Evolutionary conservation across 2,888 invertebrate species (phyloP).

Genomic region (Tenthredo amoena): DNA sequence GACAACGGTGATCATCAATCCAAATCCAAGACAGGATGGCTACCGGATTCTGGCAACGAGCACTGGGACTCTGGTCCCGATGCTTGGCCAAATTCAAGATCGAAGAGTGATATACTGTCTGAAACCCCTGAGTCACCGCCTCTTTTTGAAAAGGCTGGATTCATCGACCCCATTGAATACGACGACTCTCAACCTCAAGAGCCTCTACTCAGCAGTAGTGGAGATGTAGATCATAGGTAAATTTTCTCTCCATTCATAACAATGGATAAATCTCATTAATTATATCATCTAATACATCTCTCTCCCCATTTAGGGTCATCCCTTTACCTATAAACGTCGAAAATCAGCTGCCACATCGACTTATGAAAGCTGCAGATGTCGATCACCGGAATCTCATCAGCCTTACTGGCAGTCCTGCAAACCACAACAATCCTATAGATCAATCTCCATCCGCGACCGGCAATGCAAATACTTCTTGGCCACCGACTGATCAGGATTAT

Average conservation of each 20-base stretch:
- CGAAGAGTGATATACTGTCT: slow-evolving; percentile 68
- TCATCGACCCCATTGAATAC: slow-evolving; percentile 82
- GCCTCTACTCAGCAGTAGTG: slow-evolving; percentile 71
- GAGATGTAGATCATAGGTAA: slow-evolving; percentile 76
- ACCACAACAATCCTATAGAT: slow-evolving; percentile 68
- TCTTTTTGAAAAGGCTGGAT: slow-evolving; percentile 83
- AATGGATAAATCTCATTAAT: background rate
- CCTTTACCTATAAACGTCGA: slow-evolving; percentile 72
- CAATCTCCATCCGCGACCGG: slow-evolving; percentile 61
- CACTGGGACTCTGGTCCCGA: slow-evolving; percentile 73
- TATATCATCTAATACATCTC: background rate
- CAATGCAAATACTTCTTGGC: slow-evolving; percentile 70
- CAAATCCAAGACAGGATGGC: slow-evolving; percentile 69
- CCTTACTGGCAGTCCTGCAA: slow-evolving; percentile 86
- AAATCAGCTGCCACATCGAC: slow-evolving; percentile 72
- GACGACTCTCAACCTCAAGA: slow-evolving; percentile 79
- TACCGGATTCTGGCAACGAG: slow-evolving; percentile 71
- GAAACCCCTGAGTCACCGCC: slow-evolving; percentile 86
- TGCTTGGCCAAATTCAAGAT: slow-evolving; percentile 68
- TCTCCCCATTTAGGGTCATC: slow-evolving; percentile 64
- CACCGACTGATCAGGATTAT: slow-evolving; percentile 75
- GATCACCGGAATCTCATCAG: slow-evolving; percentile 93
- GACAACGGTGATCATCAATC: slow-evolving; percentile 65
- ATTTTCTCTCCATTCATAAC: background rate
- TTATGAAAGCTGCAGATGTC: slow-evolving; percentile 81